Evolutionary conservation across 2,797 vertebrate genomes (phyloP), one percentile per base, ranked within the genome.

Genomic region (Macropodus opercularis): DNA sequence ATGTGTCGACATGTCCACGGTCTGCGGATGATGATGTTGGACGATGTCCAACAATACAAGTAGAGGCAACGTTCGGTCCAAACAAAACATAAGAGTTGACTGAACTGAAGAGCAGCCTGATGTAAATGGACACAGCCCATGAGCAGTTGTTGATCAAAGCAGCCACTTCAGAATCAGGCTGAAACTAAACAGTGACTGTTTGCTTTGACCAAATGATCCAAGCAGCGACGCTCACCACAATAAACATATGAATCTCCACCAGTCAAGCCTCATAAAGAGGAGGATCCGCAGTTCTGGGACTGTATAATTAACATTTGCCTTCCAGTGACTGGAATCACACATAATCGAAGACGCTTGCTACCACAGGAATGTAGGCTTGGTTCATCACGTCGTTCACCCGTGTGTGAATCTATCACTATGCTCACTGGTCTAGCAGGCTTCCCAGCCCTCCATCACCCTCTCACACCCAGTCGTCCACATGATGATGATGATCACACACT

Each of bases 401-500:
- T n/a, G n/a, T n/a, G n/a, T n/a, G n/a, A n/a, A n/a, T n/a, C n/a
- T n/a, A n/a, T n/a, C n/a, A n/a, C n/a, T n/a, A n/a, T n/a, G n/a
- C 42, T n/a, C n/a, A n/a, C 22, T 34, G 0, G n/a, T 13, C 18
- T 26, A 27, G 67, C 39, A 36, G 29, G 40, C n/a, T 12, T 47
- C 58, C 35, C 58, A 66, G 57, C 46, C n/a, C n/a, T n/a, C n/a
- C n/a, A n/a, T n/a, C n/a, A n/a, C n/a, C n/a, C n/a, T n/a, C n/a
- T n/a, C n/a, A n/a, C n/a, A n/a, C n/a, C n/a, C n/a, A n/a, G n/a
- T n/a, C n/a, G n/a, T n/a, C n/a, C n/a, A n/a, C n/a, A n/a, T n/a
- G n/a, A n/a, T n/a, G n/a, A n/a, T 17, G 36, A 60, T 21, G 44
- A 71, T 38, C 53, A n/a, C 42, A 14, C 29, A 32, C 27, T 7